Percentiles rank a stretch among this genome's conserved stretches.
Evolutionary conservation across 2,797 vertebrate species (phyloP).

Genomic region (Meriones psammophilus): DNA sequence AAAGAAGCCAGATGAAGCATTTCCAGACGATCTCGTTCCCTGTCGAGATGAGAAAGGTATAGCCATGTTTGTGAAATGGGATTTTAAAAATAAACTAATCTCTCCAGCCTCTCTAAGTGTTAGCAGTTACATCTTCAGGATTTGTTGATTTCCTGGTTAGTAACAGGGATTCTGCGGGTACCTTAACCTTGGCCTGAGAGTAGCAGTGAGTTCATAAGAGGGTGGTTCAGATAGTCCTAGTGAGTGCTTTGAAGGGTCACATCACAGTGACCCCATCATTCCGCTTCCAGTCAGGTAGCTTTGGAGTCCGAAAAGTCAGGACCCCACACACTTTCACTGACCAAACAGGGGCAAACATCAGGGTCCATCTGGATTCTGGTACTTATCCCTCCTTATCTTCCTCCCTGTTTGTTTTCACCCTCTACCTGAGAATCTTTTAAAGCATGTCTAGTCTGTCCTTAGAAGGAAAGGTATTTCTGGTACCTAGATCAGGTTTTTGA

Average conservation of each 20-base stretch:
- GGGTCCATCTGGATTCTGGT: not conserved
- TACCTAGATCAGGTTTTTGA: slow-evolving; percentile 26
- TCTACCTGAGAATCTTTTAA: slow-evolving; percentile 34
- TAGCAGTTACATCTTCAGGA: slow-evolving; percentile 62
- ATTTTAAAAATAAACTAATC: slow-evolving; percentile 44
- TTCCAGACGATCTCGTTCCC: slow-evolving; percentile 72
- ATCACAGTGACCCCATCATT: slow-evolving; percentile 60
- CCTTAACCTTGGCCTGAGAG: slow-evolving; percentile 58
- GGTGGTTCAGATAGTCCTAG: slow-evolving; percentile 67
- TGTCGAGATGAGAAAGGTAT: slow-evolving; percentile 75
- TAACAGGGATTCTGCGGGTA: slow-evolving; percentile 40
- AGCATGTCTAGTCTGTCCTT: not conserved
- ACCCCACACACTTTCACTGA: not conserved
- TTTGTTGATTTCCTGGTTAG: slow-evolving; percentile 71
- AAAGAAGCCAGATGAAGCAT: slow-evolving; percentile 73
- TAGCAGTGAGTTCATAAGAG: slow-evolving; percentile 62
- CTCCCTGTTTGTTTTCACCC: not conserved
- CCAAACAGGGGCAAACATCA: slow-evolving; percentile 37
- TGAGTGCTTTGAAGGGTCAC: slow-evolving; percentile 39
- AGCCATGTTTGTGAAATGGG: not conserved
- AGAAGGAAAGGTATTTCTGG: slow-evolving; percentile 9
- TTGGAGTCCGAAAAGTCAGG: slow-evolving; percentile 23
- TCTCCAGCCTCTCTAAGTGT: slow-evolving; percentile 19
- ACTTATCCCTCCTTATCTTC: not conserved
- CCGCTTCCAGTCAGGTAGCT: slow-evolving; percentile 35